Conservation (phyloP, 2,113 vertebrate species). For the Theristicus caerulescens region DNA sequence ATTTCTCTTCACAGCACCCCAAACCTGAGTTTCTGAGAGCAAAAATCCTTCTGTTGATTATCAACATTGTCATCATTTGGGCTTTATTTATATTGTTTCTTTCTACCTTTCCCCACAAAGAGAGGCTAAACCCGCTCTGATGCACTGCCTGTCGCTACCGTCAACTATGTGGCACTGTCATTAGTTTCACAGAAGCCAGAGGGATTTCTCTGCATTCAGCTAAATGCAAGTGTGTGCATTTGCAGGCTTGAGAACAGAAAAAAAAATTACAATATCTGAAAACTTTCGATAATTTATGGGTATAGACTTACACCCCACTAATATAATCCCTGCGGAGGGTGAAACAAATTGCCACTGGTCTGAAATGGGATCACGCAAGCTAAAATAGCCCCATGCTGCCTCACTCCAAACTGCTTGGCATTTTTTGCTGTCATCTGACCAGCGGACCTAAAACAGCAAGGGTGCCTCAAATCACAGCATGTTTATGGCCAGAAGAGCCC, state of each 20-base stretch:
- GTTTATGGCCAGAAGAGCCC: not conserved
- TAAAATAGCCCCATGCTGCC: not conserved
- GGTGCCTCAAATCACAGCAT: not conserved
- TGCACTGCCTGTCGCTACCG: not conserved
- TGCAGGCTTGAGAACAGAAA: not conserved
- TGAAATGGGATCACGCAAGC: not conserved
- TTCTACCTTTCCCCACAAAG: conserved; percentile 21
- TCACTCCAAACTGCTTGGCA: not conserved
- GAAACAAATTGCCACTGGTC: not conserved
- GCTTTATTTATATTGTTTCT: not conserved
- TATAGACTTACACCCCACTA: not conserved
- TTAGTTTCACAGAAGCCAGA: conserved; percentile 8
- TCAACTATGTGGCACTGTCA: not conserved
- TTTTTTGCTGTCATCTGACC: not conserved
- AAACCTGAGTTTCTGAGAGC: not conserved
- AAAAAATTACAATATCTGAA: not conserved
- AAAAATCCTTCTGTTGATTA: not conserved
- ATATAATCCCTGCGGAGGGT: not conserved
- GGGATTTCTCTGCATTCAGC: conserved; percentile 6
- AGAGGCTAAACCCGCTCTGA: not conserved
- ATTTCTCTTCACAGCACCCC: not conserved
- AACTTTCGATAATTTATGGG: not conserved
- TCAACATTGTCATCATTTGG: not conserved
- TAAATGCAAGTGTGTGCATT: not conserved
- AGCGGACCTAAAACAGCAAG: not conserved